A percentile compares a stretch with the other conserved stretches of the same genome.
Evolutionary conservation across 2,113 vertebrate genomes (phyloP).

Genomic region (Phrynosoma blainvillii): DNA sequence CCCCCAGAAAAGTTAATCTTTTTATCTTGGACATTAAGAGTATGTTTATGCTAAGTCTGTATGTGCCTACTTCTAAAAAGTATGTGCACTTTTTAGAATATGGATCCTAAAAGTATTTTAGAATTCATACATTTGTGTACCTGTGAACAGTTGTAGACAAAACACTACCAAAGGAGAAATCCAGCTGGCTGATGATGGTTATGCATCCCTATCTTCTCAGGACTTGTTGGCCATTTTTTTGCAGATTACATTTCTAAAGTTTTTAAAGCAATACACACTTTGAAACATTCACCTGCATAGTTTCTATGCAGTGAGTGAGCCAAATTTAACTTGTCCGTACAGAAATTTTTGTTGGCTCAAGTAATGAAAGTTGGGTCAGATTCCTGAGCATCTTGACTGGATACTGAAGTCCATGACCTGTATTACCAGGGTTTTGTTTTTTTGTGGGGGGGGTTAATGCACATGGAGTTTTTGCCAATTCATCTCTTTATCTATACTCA

Average conservation of each 20-base stretch:
- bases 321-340: not conserved
- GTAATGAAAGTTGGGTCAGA: not conserved
- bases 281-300: slow-evolving; percentile 2
- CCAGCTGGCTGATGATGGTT: slow-evolving; percentile 1
- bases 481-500: not conserved
- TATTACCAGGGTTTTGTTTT: not conserved
- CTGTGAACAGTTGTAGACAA: not conserved
- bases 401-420: not conserved
- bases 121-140: slow-evolving; percentile 25
- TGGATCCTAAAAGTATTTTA: slow-evolving; percentile 21
- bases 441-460: not conserved
- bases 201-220: slow-evolving; percentile 24
- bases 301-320: slow-evolving; percentile 7
- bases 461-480: not conserved
- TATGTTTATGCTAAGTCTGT: slow-evolving; percentile 28
- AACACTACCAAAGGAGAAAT: slow-evolving; percentile 51
- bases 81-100: slow-evolving; percentile 12
- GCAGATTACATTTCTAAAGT: slow-evolving; percentile 12
- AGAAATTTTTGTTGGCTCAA: slow-evolving; percentile 26
- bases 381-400: slow-evolving; percentile 9
- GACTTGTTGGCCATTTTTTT: slow-evolving; percentile 37
- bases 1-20: not conserved
- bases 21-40: not conserved
- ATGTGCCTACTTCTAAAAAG: not conserved
- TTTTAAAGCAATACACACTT: slow-evolving; percentile 47